A percentile compares a stretch with the other conserved stretches of the same genome.
These are phyloP conservation scores for Rhineura floridana DNA, from an alignment of 2,113 vertebrate genomes.

Conservation along the genomic window DNA sequence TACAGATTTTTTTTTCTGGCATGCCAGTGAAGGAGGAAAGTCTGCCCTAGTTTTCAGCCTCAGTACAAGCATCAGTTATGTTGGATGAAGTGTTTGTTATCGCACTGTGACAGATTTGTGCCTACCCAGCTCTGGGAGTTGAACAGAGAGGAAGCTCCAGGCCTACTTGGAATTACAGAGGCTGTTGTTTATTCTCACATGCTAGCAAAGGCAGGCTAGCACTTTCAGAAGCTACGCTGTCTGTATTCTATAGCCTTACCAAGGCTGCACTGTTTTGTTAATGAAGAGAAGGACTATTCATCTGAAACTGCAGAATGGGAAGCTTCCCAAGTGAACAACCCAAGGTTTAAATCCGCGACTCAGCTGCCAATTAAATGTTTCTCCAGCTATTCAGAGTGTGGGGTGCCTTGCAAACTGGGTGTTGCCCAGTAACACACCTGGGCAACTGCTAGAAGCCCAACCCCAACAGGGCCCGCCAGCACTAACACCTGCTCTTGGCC, in stretches of 20 bases:
- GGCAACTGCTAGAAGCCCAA: background rate
- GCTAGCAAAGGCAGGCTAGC: background rate
- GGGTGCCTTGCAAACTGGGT: background rate
- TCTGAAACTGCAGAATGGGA: background rate
- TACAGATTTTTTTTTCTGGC: background rate
- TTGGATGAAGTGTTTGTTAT: background rate
- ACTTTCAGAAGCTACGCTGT: background rate
- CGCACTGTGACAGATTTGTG: background rate
- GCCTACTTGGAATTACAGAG: background rate
- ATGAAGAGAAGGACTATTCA: background rate
- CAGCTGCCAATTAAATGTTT: background rate
- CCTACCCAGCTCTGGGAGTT: background rate
- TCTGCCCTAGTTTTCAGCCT: background rate
- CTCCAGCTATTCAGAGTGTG: background rate
- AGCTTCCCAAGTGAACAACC: background rate
- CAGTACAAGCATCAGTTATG: background rate
- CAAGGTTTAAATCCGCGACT: background rate
- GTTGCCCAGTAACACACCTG: background rate
- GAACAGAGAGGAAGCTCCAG: background rate
- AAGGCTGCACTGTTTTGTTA: too few species aligned
- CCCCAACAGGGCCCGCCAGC: too few species aligned
- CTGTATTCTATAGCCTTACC: background rate
- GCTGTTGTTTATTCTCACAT: background rate
- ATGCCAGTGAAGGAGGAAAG: rapidly evolving
- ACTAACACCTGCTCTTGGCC: too few species aligned